Base-by-base conservation (phyloP, 2,797 vertebrate genomes). In the Scleropages formosus region DNA sequence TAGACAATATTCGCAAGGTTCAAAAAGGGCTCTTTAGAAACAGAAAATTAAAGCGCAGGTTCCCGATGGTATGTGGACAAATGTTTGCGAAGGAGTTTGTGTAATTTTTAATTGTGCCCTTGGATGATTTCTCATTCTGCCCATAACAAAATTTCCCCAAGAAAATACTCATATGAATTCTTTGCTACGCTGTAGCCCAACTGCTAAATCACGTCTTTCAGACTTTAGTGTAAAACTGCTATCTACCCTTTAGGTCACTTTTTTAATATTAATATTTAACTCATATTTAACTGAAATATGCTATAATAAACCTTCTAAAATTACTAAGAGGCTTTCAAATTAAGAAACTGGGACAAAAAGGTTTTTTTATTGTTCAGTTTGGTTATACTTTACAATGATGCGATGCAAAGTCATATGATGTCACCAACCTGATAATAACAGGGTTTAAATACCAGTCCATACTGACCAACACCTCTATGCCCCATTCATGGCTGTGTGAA, bases 1-100 rank as follows among this genome's bases (percentile, higher is more conserved):
- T 74, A 76, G 75, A 72, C 66, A 39, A 65, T 75, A 63, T 62
- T 77, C 49, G 56, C 39, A 58, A 26, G 53, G 65, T 64, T 75
- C 64, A 72, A n/a, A 66, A 74, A 67, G 63, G 69, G 73, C 72
- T 60, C 62, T 77, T 67, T 49, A 73, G 51, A 81, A 75, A 22
- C 53, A 76, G 47, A 78, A 77, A 76, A 80, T 79, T 68, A 78
- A 82, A 76, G 62, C 46, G 20, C 10, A 10, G 68, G 16, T 49
- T 77, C 63, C 64, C 77, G 67, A 24, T 71, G 74, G 65, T n/a
- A 71, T 69, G 70, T 75, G 78, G 63, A 73, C 76, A 81, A 84
- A 82, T 79, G 51, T 75, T 75, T 78, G 74, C 78, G 20, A 27
- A 72, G 59, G 61, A 75, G 71, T 81, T 82, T 13, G 26, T 66